Conservation (phyloP, 2,797 vertebrate species). For the Odontamblyopus rebecca region DNA sequence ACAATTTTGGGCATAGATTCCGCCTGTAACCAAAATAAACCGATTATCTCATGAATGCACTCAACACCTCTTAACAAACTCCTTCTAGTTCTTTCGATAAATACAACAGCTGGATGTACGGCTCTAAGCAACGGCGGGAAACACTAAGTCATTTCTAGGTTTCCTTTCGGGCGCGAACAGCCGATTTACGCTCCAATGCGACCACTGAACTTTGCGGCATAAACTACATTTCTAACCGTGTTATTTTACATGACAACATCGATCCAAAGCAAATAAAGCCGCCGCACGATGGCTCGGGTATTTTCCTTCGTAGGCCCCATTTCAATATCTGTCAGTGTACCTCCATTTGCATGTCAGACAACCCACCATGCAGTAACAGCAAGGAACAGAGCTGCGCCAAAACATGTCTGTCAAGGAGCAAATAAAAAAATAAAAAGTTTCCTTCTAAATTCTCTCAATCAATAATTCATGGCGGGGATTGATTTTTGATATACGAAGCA, state of each 20-base stretch:
- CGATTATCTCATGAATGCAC: too few relatives aligned
- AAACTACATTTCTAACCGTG: not conserved
- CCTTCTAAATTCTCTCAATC: slow-evolving; percentile 67
- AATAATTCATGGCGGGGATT: slow-evolving; percentile 68
- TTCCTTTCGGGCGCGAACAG: not conserved
- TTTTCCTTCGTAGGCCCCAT: slow-evolving; percentile 22
- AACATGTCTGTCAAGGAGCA: slow-evolving; percentile 65
- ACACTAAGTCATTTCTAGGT: not conserved
- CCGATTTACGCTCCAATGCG: not conserved
- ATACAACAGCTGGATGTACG: not conserved
- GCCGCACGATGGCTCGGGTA: slow-evolving; percentile 16
- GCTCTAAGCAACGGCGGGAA: not conserved
- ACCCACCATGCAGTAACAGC: slow-evolving; percentile 19
- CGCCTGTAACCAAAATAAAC: not conserved
- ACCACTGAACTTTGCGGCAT: not conserved
- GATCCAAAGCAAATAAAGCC: slow-evolving; percentile 31
- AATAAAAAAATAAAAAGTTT: slow-evolving; percentile 66
- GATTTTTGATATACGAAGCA: slow-evolving; percentile 70
- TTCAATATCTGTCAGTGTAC: slow-evolving; percentile 43
- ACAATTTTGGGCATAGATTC: not conserved
- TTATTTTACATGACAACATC: slow-evolving; percentile 40
- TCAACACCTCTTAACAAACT: too few relatives aligned
- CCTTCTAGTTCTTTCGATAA: not conserved
- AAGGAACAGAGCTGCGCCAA: slow-evolving; percentile 36
- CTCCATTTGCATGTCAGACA: slow-evolving; percentile 26